A percentile compares a stretch with the other conserved stretches of the same genome.
Evolutionary conservation across 2,797 vertebrate species (phyloP).

Genomic region (Hoplostethus atlanticus): DNA sequence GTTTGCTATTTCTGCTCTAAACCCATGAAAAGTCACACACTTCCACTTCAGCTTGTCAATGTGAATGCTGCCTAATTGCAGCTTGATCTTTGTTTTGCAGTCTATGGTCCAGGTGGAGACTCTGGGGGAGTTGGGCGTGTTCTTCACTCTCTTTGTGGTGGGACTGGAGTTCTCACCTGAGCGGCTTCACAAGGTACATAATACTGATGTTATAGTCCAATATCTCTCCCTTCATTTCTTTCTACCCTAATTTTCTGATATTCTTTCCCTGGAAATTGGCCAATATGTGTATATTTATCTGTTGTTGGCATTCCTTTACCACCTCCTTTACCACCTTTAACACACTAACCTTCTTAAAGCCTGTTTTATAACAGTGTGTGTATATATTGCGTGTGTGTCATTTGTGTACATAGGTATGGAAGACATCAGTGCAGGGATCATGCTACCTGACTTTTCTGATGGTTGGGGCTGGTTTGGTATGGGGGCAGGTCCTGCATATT

Average conservation of each 20-base stretch:
- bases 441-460: conserved; percentile 94
- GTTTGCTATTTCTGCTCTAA: background rate
- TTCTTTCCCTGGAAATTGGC: no score
- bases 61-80: background rate
- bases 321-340: background rate
- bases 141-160: conserved; percentile 97
- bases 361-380: background rate
- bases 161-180: conserved; percentile 98
- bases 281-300: background rate
- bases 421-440: conserved; percentile 93
- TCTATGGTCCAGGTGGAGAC: conserved; percentile 99
- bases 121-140: conserved; percentile 95
- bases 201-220: no score
- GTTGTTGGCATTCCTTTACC: background rate
- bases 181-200: conserved; percentile 92
- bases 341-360: background rate
- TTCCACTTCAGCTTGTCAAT: background rate
- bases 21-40: background rate
- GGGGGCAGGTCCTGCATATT: conserved; percentile 93
- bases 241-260: no score
- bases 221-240: background rate
- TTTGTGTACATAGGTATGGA: conserved; percentile 90
- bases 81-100: conserved; percentile 75
- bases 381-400: conserved; percentile 1
- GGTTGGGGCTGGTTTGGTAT: conserved; percentile 91